Percentiles rank a stretch among this genome's conserved stretches.
These are phyloP conservation scores for Drosophila koepferae DNA, from an alignment of 2,888 invertebrate genomes.

Conservation along the genomic window DNA sequence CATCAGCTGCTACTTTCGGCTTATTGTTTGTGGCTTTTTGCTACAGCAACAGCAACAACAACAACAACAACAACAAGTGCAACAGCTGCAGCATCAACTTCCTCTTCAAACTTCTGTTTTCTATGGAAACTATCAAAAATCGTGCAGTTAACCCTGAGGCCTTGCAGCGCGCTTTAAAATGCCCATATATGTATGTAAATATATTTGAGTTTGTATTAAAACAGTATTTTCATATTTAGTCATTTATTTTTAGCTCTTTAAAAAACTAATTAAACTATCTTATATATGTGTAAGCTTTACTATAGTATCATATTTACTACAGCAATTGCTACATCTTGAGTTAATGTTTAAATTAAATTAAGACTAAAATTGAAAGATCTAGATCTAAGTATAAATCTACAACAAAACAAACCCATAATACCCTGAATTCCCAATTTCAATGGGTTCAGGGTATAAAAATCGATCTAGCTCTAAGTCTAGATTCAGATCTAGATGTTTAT, in stretches of 20 bases:
- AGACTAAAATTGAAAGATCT: not conserved
- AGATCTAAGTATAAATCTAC: not conserved
- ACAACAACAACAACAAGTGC: conserved; percentile 33
- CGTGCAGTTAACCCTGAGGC: conserved; percentile 42
- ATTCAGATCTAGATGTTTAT: not conserved
- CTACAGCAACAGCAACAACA: conserved; percentile 13
- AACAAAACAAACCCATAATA: no score
- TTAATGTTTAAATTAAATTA: no score
- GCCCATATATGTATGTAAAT: not conserved
- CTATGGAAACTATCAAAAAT: conserved; percentile 53
- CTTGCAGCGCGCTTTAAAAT: not conserved
- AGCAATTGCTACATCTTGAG: no score
- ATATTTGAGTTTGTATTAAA: not conserved
- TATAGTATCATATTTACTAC: no score
- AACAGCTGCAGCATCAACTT: conserved; percentile 37
- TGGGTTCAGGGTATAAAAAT: no score
- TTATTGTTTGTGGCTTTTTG: conserved; percentile 58
- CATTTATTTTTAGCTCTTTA: no score
- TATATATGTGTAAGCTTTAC: no score
- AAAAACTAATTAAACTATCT: no score
- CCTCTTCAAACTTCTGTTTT: conserved; percentile 51
- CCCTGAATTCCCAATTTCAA: no score
- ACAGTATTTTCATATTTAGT: no score
- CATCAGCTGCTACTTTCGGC: conserved; percentile 36
- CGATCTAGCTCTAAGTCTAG: no score